A percentile compares a stretch with the other conserved stretches of the same genome.
Evolutionary conservation across 1,140 invertebrate species (phyloP).

Genomic region (Hylaeus volcanicus): DNA sequence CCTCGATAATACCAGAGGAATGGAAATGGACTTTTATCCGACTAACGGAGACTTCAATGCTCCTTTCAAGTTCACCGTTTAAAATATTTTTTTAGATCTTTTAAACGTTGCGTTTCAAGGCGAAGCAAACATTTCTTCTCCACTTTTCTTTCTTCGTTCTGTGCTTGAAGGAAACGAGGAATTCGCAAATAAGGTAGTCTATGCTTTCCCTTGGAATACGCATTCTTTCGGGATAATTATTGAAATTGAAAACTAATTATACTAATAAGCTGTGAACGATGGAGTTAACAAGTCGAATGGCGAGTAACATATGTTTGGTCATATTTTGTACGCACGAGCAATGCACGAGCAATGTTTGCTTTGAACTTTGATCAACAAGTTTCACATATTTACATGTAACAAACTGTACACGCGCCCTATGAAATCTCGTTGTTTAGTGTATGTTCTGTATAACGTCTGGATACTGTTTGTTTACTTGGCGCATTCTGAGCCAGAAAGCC

Average conservation of each 20-base stretch:
- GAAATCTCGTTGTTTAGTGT: slow-evolving; percentile 1
- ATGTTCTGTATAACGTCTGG: neutral
- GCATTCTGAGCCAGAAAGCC: neutral
- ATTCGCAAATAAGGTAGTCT: too few relatives aligned
- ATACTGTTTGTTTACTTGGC: neutral
- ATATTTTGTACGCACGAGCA: slow-evolving; percentile 2
- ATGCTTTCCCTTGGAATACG: too few relatives aligned
- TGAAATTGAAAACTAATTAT: too few relatives aligned
- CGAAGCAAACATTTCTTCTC: too few relatives aligned
- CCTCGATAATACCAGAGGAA: slow-evolving; percentile 5
- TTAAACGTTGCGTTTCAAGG: too few relatives aligned
- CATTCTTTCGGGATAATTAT: too few relatives aligned
- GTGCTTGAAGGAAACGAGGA: too few relatives aligned
- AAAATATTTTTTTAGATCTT: neutral
- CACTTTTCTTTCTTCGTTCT: too few relatives aligned
- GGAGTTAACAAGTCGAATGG: neutral
- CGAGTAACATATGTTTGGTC: neutral
- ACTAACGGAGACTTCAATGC: neutral
- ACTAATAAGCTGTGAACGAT: too few relatives aligned
- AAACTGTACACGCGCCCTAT: neutral
- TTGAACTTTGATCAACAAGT: slow-evolving; percentile 19
- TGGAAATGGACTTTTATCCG: slow-evolving; percentile 13
- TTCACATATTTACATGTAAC: slow-evolving; percentile 8
- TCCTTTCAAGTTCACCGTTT: neutral
- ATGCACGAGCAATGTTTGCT: slow-evolving; percentile 1